A percentile compares a stretch with the other conserved stretches of the same genome.
Evolutionary conservation across 2,113 vertebrate genomes (phyloP).

Genomic region (Zosterops pallidus): DNA sequence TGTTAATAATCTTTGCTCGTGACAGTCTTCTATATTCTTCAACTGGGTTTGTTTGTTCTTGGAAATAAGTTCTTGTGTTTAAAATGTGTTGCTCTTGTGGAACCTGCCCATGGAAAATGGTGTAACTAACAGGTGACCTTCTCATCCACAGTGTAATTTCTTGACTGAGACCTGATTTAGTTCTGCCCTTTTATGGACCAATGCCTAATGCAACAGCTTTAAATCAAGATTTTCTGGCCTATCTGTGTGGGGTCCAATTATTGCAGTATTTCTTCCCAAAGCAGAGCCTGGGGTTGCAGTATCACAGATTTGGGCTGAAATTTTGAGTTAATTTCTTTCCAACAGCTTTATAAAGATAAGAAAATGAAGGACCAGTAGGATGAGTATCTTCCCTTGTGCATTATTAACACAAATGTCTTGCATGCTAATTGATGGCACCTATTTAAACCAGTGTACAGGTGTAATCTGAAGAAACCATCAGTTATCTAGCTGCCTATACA

Average conservation of each 20-base stretch:
- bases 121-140: background rate
- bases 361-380: background rate
- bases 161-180: background rate
- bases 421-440: background rate
- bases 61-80: background rate
- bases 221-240: conserved; percentile 4
- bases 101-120: background rate
- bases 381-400: background rate
- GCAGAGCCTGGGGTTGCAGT: background rate
- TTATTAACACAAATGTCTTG: background rate
- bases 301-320: background rate
- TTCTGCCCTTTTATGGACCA: background rate
- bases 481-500: background rate
- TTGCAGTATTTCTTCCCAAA: background rate
- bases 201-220: background rate
- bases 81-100: background rate
- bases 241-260: conserved; percentile 11
- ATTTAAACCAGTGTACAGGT: background rate
- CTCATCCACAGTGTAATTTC: background rate
- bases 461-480: background rate
- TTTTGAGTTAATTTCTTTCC: background rate
- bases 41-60: background rate
- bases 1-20: background rate
- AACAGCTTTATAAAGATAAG: background rate
- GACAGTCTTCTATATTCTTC: background rate